These are phyloP conservation scores for Drosophila mojavensis DNA, from an alignment of 1,140 invertebrate species.

Conservation along the genomic window DNA sequence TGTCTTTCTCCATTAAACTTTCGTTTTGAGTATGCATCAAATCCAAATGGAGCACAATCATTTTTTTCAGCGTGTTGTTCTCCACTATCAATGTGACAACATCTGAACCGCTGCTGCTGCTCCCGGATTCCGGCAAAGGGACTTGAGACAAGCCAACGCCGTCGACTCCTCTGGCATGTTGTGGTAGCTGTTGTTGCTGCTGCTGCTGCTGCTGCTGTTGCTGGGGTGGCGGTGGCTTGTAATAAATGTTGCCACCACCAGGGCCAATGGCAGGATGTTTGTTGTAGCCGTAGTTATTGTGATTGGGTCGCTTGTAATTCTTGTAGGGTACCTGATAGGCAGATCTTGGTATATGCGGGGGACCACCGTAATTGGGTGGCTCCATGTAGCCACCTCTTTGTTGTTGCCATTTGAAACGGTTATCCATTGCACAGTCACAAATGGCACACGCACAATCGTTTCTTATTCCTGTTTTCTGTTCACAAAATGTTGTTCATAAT, in stretches of 20 bases:
- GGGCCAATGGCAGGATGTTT: conserved; percentile 12
- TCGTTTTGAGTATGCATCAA: conserved; percentile 90
- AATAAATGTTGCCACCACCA: conserved; percentile 31
- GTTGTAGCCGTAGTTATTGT: conserved; percentile 23
- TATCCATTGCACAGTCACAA: conserved; percentile 54
- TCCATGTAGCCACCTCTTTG: conserved; percentile 29
- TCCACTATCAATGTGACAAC: conserved; percentile 65
- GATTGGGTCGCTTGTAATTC: conserved; percentile 35
- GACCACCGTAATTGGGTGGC: conserved; percentile 1
- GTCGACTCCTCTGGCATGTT: conserved; percentile 3
- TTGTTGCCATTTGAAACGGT: conserved; percentile 56
- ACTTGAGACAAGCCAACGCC: not conserved
- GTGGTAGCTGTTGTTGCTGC: not conserved
- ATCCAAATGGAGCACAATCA: conserved; percentile 89
- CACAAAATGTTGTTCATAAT: conserved; percentile 52
- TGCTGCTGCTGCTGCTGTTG: not conserved
- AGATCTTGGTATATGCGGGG: conserved; percentile 4
- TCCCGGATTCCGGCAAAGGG: not conserved
- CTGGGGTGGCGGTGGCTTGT: conserved; percentile 30
- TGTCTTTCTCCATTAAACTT: conserved; percentile 88
- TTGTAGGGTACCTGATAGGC: conserved; percentile 27
- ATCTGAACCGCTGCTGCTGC: conserved; percentile 33
- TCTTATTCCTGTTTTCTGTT: conserved; percentile 17
- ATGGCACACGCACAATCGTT: conserved; percentile 6
- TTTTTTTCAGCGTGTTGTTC: conserved; percentile 69